Evolutionary conservation across 1,140 invertebrate species (phyloP).

Genomic region (Platyura marginata): DNA sequence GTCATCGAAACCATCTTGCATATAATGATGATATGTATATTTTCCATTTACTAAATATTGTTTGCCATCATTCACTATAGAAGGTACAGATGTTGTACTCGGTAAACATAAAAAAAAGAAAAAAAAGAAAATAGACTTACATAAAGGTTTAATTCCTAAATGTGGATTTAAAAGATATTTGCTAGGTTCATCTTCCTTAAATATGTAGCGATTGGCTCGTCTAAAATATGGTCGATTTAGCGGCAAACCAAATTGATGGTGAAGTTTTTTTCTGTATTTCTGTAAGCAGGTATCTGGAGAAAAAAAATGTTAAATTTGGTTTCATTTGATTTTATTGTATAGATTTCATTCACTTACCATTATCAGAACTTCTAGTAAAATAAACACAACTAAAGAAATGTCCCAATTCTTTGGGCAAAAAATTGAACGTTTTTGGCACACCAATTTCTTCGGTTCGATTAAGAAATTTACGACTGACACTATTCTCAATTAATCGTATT

Average conservation of each 20-base stretch:
- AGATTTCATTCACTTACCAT: conserved; percentile 23
- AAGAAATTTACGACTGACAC: conserved; percentile 32
- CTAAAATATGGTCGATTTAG: conserved; percentile 49
- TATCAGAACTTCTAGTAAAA: conserved; percentile 36
- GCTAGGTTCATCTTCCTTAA: conserved; percentile 27
- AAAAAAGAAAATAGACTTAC: no score
- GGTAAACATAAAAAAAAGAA: no score
- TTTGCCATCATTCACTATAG: conserved; percentile 24
- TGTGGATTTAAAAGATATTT: conserved; percentile 57
- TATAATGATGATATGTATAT: conserved; percentile 93
- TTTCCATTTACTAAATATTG: conserved; percentile 53
- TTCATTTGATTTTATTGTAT: no score
- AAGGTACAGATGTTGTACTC: no score
- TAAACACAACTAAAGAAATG: conserved; percentile 60
- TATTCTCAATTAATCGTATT: conserved; percentile 39
- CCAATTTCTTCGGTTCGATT: conserved; percentile 26
- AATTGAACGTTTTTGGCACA: conserved; percentile 41
- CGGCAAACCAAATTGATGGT: conserved; percentile 47
- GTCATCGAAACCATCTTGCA: conserved; percentile 89
- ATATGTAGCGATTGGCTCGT: conserved; percentile 40
- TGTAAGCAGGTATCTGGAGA: conserved; percentile 25
- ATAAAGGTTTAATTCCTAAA: conserved; percentile 31
- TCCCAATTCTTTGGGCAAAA: conserved; percentile 39
- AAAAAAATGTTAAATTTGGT: no score
- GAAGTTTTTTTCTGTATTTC: conserved; percentile 40